Percentiles rank a stretch among this genome's conserved stretches.
phyloP scores from a whole-genome alignment of 2,113 vertebrate genomes.

The Rhinogobius similis region DNA sequence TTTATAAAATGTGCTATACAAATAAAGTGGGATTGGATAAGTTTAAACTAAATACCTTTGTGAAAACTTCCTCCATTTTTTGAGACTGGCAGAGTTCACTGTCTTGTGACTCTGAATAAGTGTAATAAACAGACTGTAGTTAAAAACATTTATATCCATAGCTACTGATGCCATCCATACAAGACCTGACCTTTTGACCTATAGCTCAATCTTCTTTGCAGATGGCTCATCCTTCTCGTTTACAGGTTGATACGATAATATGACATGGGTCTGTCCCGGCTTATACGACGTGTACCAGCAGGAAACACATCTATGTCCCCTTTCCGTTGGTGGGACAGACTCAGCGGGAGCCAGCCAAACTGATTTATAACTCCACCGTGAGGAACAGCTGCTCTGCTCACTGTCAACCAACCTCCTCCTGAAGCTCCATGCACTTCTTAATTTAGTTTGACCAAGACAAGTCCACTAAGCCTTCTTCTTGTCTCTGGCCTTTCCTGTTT shows the following conservation, averaged over 20 bases:
- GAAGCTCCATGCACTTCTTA: slow-evolving; percentile 66
- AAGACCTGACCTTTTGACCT: slow-evolving; percentile 13
- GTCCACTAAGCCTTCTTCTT: slow-evolving; percentile 36
- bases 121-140: background rate
- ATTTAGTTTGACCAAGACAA: slow-evolving; percentile 68
- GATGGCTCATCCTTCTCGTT: slow-evolving; percentile 26
- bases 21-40: too few relatives aligned
- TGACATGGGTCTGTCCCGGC: slow-evolving; percentile 38
- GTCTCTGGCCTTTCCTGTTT: background rate
- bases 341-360: slow-evolving; percentile 43
- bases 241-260: slow-evolving; percentile 39
- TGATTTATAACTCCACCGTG: slow-evolving; percentile 72
- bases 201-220: slow-evolving; percentile 42
- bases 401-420: slow-evolving; percentile 66
- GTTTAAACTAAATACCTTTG: background rate
- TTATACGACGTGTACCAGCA: slow-evolving; percentile 12
- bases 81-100: background rate
- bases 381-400: slow-evolving; percentile 71
- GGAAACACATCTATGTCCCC: slow-evolving; percentile 17
- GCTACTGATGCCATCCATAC: background rate
- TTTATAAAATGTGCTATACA: too few relatives aligned
- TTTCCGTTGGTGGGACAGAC: slow-evolving; percentile 29
- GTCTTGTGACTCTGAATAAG: background rate
- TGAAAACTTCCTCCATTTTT: background rate
- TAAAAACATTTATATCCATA: background rate